Conservation (phyloP, 2,797 vertebrate genomes). For the Emydoidea blandingii region DNA sequence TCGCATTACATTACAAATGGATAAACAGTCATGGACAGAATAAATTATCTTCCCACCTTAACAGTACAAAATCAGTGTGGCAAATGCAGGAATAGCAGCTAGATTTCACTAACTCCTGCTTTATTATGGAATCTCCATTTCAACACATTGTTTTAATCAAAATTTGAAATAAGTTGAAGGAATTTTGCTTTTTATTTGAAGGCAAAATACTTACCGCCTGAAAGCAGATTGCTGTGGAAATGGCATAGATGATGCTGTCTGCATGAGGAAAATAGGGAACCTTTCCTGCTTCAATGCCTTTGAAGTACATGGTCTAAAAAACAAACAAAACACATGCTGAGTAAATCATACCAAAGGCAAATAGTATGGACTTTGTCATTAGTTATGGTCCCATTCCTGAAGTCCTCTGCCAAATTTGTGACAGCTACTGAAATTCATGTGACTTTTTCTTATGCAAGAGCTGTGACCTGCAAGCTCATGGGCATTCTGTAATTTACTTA, state of each 20-base stretch:
- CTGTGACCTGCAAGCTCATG: background rate
- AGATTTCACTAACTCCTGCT: background rate
- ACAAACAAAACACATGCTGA: constrained; percentile 16
- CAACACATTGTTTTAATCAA: background rate
- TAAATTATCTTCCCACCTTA: background rate
- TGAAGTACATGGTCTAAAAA: constrained; percentile 96
- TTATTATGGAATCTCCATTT: background rate
- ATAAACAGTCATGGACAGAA: background rate
- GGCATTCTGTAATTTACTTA: background rate
- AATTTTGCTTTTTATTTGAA: constrained; percentile 18
- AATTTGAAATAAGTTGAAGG: constrained; percentile 6
- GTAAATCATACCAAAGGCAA: background rate
- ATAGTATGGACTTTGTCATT: background rate
- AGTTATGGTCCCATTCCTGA: background rate
- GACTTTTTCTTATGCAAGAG: background rate
- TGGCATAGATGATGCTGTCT: constrained; percentile 94
- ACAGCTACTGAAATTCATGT: background rate
- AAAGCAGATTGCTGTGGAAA: constrained; percentile 98
- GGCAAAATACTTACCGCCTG: constrained; percentile 90
- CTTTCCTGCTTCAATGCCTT: constrained; percentile 96
- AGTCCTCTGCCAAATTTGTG: background rate
- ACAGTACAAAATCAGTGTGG: background rate
- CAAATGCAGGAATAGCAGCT: background rate
- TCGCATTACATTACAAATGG: background rate
- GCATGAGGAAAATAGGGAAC: constrained; percentile 97